A percentile compares a stretch with the other conserved stretches of the same genome.
These are phyloP conservation scores for Epizoanthus illoricatus DNA, from an alignment of 92 coral and sea anemone genomes.

Conservation along the genomic window DNA sequence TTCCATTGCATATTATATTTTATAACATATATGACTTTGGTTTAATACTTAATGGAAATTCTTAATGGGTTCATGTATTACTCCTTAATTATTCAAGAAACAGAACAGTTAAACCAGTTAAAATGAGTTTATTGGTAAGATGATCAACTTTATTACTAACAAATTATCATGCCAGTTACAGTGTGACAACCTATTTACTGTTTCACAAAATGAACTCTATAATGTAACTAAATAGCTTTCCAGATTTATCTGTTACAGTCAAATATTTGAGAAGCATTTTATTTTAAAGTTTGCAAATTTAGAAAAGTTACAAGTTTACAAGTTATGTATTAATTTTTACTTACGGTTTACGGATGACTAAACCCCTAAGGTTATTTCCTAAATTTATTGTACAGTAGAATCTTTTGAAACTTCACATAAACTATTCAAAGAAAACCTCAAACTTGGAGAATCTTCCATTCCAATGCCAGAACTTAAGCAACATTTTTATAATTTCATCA, in stretches of 20 bases:
- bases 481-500: not conserved
- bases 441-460: no score
- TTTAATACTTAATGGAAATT: not conserved
- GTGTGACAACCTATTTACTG: not conserved
- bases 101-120: conserved; percentile 8
- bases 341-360: no score
- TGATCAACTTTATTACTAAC: not conserved
- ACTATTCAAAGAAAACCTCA: no score
- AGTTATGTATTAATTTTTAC: no score
- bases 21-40: no score
- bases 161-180: not conserved
- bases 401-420: no score
- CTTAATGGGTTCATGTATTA: not conserved
- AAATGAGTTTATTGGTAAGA: not conserved
- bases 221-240: not conserved
- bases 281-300: not conserved
- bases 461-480: not conserved
- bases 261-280: not conserved
- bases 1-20: not conserved
- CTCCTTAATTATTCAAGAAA: not conserved
- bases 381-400: no score
- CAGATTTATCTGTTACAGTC: not conserved
- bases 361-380: no score
- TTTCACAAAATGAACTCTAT: not conserved
- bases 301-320: no score